Base-by-base conservation (phyloP, 35 echinoderm and acorn worm species). In the Holothuria glaberrima region DNA sequence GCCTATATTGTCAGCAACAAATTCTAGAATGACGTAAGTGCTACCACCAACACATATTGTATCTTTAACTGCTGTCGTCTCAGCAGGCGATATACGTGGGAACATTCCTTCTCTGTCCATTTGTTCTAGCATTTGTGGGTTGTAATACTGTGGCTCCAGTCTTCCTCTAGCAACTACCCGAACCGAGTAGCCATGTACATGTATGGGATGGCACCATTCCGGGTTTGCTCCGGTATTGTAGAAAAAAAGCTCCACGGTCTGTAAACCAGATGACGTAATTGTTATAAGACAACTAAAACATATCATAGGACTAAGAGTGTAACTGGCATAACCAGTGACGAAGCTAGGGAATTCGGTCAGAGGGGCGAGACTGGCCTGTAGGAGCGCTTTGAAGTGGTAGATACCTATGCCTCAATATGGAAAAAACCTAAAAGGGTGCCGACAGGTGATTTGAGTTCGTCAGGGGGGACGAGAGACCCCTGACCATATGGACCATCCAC, bases 111-210 rank as follows among this genome's bases (percentile, higher is more conserved):
- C 12, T 38, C 20, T 30, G 18, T 74, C 71, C 38, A 30, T 32
- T 74, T 74, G n/a, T 16, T 38, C 20, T 31, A 74, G 30, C 38
- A 36, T 38, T 16, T 5, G 22, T 0, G 71, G 71, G 0, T 31
- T 12, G 30, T 36, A 34, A 38, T 74, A 38, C 9, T 20, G 9
- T 10, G 26, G 19, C 9, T 74, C 38, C 12, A 74, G 16, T 20
- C 36, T 38, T 14, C 83, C 83, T 27, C 61, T 67, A 2, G 58
- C 83, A 38, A 86, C 83, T 13, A 86, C 25, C 31, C 61, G 83
- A 17, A 68, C 17, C 33, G 57, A n/a, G 22, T 86, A 67, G 28
- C 83, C 83, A 69, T 86, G 83, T 1, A 86, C 21, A 68, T 86
- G 83, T 38, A 50, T 68, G 6, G 83, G 83, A 68, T 86, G 83